Evolutionary conservation across 2,797 vertebrate species (phyloP).

Genomic region (Trematocara caparti): DNA sequence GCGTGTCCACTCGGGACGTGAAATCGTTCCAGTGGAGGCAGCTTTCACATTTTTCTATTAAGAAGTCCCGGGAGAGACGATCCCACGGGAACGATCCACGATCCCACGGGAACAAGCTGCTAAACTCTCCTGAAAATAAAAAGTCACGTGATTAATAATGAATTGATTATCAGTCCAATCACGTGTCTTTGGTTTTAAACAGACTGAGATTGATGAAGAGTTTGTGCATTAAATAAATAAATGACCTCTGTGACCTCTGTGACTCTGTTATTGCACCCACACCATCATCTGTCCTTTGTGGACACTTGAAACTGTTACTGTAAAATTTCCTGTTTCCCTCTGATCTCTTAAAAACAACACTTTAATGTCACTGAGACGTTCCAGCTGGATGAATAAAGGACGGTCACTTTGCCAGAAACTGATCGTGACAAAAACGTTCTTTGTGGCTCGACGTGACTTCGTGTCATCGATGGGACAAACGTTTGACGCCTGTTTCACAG

Average conservation of each 20-base stretch:
- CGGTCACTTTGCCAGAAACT: fast-evolving
- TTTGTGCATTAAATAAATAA: not conserved
- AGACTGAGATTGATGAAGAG: fast-evolving
- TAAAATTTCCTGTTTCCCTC: fast-evolving
- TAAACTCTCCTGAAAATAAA: not conserved
- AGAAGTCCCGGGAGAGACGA: not conserved
- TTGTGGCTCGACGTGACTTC: not conserved
- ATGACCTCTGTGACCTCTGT: not conserved
- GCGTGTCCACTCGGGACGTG: not conserved
- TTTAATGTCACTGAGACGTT: not conserved
- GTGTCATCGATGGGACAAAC: not conserved
- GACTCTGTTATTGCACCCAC: not conserved
- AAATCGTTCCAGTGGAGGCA: not conserved
- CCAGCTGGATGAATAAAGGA: not conserved
- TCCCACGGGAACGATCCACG: not conserved
- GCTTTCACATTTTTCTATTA: not conserved
- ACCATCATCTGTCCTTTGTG: not conserved
- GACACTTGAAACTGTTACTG: not conserved
- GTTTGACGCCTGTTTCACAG: not conserved
- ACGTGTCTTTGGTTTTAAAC: too few species aligned
- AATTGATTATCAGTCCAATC: not conserved
- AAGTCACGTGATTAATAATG: not conserved
- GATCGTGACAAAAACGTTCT: not conserved
- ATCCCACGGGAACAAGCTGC: not conserved
- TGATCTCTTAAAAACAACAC: not conserved